These are phyloP conservation scores for Drosophila sulfurigaster DNA, from an alignment of 1,140 invertebrate species.

Conservation along the genomic window DNA sequence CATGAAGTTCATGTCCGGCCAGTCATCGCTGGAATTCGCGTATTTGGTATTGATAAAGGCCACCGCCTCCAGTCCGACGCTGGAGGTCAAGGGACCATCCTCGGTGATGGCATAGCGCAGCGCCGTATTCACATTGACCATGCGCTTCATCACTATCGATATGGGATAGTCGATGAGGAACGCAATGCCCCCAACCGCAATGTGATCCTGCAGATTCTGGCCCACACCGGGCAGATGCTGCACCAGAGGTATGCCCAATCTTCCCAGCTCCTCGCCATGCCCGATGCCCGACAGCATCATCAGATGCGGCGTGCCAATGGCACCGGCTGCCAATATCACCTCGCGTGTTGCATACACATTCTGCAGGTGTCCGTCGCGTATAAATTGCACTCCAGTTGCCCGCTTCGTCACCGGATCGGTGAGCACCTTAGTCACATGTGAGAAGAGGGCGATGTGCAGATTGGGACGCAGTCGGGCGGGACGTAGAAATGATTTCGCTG, in stretches of 20 bases:
- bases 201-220: constrained; percentile 93
- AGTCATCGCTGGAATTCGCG: constrained; percentile 92
- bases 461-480: constrained; percentile 90
- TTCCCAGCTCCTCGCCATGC: constrained; percentile 89
- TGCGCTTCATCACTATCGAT: constrained; percentile 90
- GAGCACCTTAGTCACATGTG: constrained; percentile 91
- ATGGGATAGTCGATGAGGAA: constrained; percentile 93
- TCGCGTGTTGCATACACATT: constrained; percentile 90
- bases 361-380: constrained; percentile 88
- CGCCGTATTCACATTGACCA: constrained; percentile 92
- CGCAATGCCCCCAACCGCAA: constrained; percentile 91
- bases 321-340: constrained; percentile 92
- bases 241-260: constrained; percentile 89
- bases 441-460: constrained; percentile 90
- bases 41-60: constrained; percentile 95
- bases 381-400: constrained; percentile 92
- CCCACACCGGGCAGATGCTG: constrained; percentile 91
- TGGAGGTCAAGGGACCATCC: constrained; percentile 93
- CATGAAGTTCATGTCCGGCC: constrained; percentile 96
- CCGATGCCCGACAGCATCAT: constrained; percentile 95
- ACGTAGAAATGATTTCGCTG: constrained; percentile 92
- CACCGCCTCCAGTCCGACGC: constrained; percentile 92
- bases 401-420: constrained; percentile 89
- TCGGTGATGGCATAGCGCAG: constrained; percentile 91
- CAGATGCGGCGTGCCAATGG: constrained; percentile 91